Evolutionary conservation across 2,113 vertebrate genomes (phyloP).

Genomic region (Perca flavescens): DNA sequence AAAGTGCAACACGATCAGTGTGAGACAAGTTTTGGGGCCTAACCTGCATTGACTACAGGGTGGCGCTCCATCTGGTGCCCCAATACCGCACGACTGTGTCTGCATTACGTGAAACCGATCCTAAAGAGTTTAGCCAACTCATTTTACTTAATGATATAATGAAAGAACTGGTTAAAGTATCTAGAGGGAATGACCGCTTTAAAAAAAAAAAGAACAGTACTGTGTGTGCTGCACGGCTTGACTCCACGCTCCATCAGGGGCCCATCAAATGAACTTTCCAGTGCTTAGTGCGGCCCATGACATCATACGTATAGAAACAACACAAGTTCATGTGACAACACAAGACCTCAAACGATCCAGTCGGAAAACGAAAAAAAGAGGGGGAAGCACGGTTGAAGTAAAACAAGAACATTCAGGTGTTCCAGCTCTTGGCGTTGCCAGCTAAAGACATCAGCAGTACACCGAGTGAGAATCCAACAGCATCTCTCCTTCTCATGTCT

Average conservation of each 20-base stretch:
- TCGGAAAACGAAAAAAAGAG: background rate
- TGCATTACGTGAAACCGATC: conserved; percentile 4
- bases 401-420: conserved; percentile 81
- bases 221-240: background rate
- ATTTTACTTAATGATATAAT: conserved; percentile 26
- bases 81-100: background rate
- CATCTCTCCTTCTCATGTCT: conserved; percentile 52
- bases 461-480: conserved; percentile 52
- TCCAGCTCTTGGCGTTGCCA: conserved; percentile 55
- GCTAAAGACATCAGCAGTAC: conserved; percentile 52
- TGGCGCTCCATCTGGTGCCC: conserved; percentile 36
- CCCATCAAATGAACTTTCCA: conserved; percentile 43
- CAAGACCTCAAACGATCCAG: conserved; percentile 31
- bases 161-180: conserved; percentile 5
- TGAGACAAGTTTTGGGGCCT: background rate
- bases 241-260: conserved; percentile 14
- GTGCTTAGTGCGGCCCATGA: conserved; percentile 43
- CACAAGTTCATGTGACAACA: conserved; percentile 54
- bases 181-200: background rate
- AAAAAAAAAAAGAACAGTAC: background rate
- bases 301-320: conserved; percentile 56
- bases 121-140: background rate
- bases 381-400: conserved; percentile 57
- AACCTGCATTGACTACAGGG: conserved; percentile 47
- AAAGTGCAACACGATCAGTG: background rate